phyloP scores from a whole-genome alignment of 1,140 invertebrate species.

The Drosophila sp. region DNA sequence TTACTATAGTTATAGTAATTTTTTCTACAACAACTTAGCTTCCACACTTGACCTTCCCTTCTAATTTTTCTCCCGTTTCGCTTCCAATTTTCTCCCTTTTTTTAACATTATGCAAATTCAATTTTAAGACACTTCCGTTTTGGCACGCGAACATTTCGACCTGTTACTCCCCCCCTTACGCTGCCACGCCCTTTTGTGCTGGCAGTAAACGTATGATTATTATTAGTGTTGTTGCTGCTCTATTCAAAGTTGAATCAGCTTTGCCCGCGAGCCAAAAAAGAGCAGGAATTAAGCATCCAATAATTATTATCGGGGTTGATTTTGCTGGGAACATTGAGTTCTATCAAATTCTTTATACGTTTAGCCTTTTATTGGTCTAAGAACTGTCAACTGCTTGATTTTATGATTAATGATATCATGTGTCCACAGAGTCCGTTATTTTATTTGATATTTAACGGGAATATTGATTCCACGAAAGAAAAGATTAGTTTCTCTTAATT shows the following conservation, averaged over 20 bases:
- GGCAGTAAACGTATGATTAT: conserved; percentile 44
- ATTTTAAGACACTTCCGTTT: conserved; percentile 58
- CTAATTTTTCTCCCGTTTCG: neutral
- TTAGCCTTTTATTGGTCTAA: conserved; percentile 13
- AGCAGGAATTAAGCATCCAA: conserved; percentile 16
- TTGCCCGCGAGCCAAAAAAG: conserved; percentile 4
- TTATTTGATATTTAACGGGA: conserved; percentile 23
- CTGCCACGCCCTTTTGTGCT: conserved; percentile 42
- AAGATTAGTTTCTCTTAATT: too few relatives aligned
- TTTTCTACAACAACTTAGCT: neutral
- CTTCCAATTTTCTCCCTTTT: conserved; percentile 9
- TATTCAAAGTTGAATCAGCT: conserved; percentile 4
- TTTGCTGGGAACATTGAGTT: neutral
- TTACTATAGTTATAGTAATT: neutral
- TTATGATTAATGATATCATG: conserved; percentile 34
- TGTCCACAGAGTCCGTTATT: conserved; percentile 4
- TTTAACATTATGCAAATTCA: conserved; percentile 62
- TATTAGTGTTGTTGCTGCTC: conserved; percentile 57
- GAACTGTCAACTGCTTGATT: conserved; percentile 20
- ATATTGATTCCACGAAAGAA: neutral
- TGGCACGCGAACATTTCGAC: conserved; percentile 44
- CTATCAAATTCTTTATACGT: neutral
- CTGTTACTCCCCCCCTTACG: neutral
- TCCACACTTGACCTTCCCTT: conserved; percentile 6
- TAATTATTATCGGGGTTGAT: conserved; percentile 3